These are phyloP conservation scores for Cepaea hortensis DNA, from an alignment of 2,888 invertebrate genomes.

Conservation along the genomic window DNA sequence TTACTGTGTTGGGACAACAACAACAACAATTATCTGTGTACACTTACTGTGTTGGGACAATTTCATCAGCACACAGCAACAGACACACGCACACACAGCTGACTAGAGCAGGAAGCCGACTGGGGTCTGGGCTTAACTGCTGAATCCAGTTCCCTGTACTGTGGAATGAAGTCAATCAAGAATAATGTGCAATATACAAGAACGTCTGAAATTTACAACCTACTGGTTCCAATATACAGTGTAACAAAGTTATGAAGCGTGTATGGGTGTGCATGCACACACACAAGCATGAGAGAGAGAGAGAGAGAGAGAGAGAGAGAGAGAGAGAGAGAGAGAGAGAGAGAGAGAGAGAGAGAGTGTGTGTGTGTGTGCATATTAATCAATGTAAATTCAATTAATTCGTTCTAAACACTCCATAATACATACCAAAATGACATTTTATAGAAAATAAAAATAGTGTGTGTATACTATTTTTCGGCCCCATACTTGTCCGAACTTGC, in stretches of 20 bases:
- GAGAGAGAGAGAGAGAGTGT: slow-evolving; percentile 5
- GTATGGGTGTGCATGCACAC: too few species aligned
- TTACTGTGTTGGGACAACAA: slow-evolving; percentile 19
- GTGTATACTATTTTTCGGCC: too few species aligned
- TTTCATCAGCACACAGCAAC: neutral
- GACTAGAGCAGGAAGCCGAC: slow-evolving; percentile 17
- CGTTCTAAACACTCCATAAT: too few species aligned
- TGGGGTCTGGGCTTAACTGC: slow-evolving; percentile 37
- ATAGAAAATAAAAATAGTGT: too few species aligned
- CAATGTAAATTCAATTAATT: too few species aligned
- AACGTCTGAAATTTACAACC: too few species aligned
- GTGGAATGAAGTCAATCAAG: neutral
- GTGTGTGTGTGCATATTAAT: too few species aligned
- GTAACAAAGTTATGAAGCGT: too few species aligned
- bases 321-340: slow-evolving; percentile 16
- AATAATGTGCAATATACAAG: too few species aligned
- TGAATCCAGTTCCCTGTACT: slow-evolving; percentile 25
- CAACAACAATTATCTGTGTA: neutral
- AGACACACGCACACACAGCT: slow-evolving; percentile 17
- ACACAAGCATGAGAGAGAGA: neutral
- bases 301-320: slow-evolving; percentile 7
- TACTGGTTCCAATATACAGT: too few species aligned
- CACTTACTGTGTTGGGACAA: slow-evolving; percentile 28
- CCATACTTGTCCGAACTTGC: too few species aligned
- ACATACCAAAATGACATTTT: too few species aligned